Base-by-base conservation (phyloP, 2,888 invertebrate genomes). In the Eupithecia vulgata region DNA sequence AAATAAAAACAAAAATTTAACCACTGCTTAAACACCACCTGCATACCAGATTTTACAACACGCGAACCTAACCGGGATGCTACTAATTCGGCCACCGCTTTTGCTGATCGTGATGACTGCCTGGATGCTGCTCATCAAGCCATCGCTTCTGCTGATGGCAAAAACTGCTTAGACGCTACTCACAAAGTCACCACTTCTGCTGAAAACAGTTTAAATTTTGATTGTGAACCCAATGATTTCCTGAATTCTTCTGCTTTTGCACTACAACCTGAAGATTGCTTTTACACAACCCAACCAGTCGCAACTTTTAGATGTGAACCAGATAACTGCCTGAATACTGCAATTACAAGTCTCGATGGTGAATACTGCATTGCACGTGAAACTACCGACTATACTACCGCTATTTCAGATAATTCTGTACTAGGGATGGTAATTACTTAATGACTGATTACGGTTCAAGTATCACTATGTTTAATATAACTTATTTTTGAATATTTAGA, bases 251-350 rank as follows among this genome's bases (percentile, higher is more conserved):
- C 35, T 64, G 62, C 62, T 64, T 35, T 1, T 64, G 62, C 37
- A 64, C 62, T 64, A 64, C 62, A 64, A 64, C 62, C 35, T 64
- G 62, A 64, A 64, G 62, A 64, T 64, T 64, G 62, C 35, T 42
- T 15, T 42, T 42, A 42, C 42, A 42, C 42, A 42, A 15, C 1
- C 45, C 45, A 45, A 45, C 45, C 45, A 45, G 45, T 45, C 17
- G 17, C 45, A 45, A 64, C n/a, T 64, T 64, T 64, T 35, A 64
- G 62, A 64, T 64, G 37, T 37, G 64, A 64, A 64, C 64, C 64
- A 64, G 35, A 37, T 64, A 21, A 64, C 64, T 64, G 35, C 64
- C 64, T 64, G 64, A 64, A 64, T 64, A 64, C 15, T 62, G 62
- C 62, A 62, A 62, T 62, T 62, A 62, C 35, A 62, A 13, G 35